Evolutionary conservation across 2,888 invertebrate species (phyloP).

Genomic region (Notodonta dromedarius): DNA sequence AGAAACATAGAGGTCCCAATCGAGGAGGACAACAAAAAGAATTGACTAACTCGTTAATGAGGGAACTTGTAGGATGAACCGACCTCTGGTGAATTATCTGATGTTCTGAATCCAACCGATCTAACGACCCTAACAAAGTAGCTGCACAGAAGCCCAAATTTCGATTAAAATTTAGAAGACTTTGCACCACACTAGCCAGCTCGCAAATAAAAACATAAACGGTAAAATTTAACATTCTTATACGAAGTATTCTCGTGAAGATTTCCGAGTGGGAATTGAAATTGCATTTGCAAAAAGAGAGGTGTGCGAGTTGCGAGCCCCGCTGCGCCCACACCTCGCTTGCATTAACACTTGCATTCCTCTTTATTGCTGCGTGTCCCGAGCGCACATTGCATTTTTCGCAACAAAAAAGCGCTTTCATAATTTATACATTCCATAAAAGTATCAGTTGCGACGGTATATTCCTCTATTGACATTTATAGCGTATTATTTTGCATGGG

Average conservation of each 20-base stretch:
- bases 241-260: conserved; percentile 58
- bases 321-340: conserved; percentile 58
- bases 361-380: conserved; percentile 53
- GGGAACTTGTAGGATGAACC: conserved; percentile 50
- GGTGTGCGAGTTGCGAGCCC: conserved; percentile 38
- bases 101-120: conserved; percentile 38
- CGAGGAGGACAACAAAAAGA: conserved; percentile 44
- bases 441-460: conserved; percentile 51
- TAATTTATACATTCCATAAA: conserved; percentile 43
- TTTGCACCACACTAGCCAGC: conserved; percentile 27
- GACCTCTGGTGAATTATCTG: conserved; percentile 54
- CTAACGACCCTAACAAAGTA: conserved; percentile 24
- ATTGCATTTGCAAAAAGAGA: conserved; percentile 58
- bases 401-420: conserved; percentile 18
- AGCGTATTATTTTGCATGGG: conserved; percentile 65
- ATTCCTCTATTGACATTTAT: conserved; percentile 56
- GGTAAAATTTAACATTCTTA: conserved; percentile 59
- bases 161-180: conserved; percentile 22
- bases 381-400: conserved; percentile 32
- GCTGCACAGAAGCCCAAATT: conserved; percentile 47
- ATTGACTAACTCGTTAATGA: conserved; percentile 55
- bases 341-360: conserved; percentile 52
- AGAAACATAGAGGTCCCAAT: conserved; percentile 48
- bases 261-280: conserved; percentile 61
- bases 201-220: conserved; percentile 50